A percentile compares a stretch with the other conserved stretches of the same genome.
Evolutionary conservation across 2,113 vertebrate genomes (phyloP).

Genomic region (Haemorhous mexicanus): DNA sequence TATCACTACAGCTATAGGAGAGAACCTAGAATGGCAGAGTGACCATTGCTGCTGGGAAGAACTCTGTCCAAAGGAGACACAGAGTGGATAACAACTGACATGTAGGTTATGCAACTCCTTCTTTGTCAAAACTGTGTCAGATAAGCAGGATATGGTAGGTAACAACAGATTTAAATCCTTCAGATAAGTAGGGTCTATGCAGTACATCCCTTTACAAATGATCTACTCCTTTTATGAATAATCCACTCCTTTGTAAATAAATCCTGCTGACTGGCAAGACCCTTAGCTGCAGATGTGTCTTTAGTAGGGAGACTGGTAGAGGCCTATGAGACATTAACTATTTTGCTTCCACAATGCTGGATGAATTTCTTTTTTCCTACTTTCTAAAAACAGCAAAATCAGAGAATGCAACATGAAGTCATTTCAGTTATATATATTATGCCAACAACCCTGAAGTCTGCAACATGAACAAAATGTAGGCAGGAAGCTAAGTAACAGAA

Average conservation of each 20-base stretch:
- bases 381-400: neutral
- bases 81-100: neutral
- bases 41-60: accelerated
- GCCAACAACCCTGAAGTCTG: neutral
- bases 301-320: neutral
- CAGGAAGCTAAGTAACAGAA: neutral
- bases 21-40: neutral
- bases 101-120: neutral
- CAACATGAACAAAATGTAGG: neutral
- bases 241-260: neutral
- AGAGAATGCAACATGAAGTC: neutral
- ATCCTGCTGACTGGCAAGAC: neutral
- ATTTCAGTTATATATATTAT: neutral
- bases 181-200: neutral
- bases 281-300: neutral
- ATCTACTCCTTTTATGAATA: neutral
- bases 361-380: neutral
- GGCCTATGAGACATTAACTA: neutral
- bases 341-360: neutral
- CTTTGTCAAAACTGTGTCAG: neutral
- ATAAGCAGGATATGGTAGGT: neutral
- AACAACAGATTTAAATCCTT: neutral
- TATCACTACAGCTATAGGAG: neutral
- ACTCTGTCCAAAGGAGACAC: neutral
- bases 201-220: neutral